Evolutionary conservation across 2,888 invertebrate species (phyloP), one percentile per base, ranked within the genome.

Genomic region (Aphidius colemani): DNA sequence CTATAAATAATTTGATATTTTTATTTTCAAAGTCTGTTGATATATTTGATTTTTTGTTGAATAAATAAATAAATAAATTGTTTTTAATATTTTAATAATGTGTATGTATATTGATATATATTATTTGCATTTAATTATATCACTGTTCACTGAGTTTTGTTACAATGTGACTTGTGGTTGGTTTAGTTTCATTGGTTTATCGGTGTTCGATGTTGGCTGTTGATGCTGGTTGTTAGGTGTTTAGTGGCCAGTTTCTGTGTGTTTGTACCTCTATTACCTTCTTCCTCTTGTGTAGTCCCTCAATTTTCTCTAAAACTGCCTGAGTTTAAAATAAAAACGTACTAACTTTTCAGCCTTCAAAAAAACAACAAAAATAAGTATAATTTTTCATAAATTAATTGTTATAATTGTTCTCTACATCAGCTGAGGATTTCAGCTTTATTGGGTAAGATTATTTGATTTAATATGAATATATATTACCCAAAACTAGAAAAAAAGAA

Each of bases 151-250:
- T 76, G 73, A 78, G 74, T 77, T 78, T 71, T 72, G 72, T 78
- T 75, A 78, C 77, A 74, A 77, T 78, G 75, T 79, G 75, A 79
- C 75, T 78, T 78, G 78, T 77, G 77, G 78, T 80, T 80, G 75
- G 78, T 78, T 75, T 78, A 77, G 77, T 77, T 78, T 77, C 76
- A 73, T 76, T 79, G 77, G 78, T 79, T 77, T 80, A 77, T 80
- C 77, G 78, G 71, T 81, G 81, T 81, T 80, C 79, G 74, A 75
- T 80, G 80, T 80, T 81, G 78, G 77, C 77, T 81, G 80, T 77
- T 80, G 74, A 75, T 80, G 80, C 79, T 81, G 76, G 77, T 79
- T 81, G 76, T 79, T 78, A 79, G 79, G 80, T 81, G 80, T 81
- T 81, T 80, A 80, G 80, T 81, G 79, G 77, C 79, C 77, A 80